Conservation (phyloP, 2,113 vertebrate genomes). For the Micronycteris hirsuta region DNA sequence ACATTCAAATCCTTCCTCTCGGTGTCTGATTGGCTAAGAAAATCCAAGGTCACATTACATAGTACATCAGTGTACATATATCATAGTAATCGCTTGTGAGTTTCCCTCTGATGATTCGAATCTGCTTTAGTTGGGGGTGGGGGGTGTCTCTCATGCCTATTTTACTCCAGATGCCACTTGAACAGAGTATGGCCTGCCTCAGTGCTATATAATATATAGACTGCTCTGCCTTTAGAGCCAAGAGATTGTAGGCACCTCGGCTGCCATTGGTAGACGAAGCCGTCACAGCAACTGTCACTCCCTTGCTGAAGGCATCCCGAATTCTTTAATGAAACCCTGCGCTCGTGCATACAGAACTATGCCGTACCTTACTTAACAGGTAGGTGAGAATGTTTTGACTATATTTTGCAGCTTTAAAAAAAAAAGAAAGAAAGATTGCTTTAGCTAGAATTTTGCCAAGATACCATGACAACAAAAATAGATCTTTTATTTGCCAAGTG, state of each 20-base stretch:
- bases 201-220: not conserved
- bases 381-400: not conserved
- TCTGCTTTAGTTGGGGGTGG: not conserved
- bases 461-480: not conserved
- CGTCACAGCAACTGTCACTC: not conserved
- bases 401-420: not conserved
- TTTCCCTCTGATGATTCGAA: constrained; percentile 37
- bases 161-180: constrained; percentile 28
- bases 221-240: not conserved
- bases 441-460: not conserved
- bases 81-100: not conserved
- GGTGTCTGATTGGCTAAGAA: not conserved
- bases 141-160: constrained; percentile 26
- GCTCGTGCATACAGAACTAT: not conserved
- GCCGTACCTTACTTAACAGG: not conserved
- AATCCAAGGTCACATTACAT: not conserved
- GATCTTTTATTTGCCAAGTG: not conserved
- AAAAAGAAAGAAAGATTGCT: too few species aligned
- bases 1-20: not conserved
- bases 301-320: not conserved
- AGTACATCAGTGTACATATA: not conserved
- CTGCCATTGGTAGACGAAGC: not conserved
- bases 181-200: not conserved
- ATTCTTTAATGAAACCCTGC: not conserved
- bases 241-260: not conserved